Evolutionary conservation across 2,888 invertebrate genomes (phyloP).

Genomic region (Lathronympha strigana): DNA sequence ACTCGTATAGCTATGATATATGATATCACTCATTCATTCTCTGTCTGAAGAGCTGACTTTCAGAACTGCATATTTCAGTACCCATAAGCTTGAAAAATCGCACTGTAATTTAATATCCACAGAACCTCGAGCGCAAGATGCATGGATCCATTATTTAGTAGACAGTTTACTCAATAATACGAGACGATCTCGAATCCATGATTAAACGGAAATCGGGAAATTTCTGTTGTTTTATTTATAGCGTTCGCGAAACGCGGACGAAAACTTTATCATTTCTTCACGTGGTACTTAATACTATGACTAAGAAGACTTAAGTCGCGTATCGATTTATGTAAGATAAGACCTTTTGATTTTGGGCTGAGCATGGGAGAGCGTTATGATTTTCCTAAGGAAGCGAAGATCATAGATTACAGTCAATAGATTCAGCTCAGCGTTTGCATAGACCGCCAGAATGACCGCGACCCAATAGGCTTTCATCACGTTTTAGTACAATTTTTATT

Average conservation of each 20-base stretch:
- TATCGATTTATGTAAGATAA: not conserved
- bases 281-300: no score
- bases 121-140: not conserved
- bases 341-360: not conserved
- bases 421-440: not conserved
- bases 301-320: not conserved
- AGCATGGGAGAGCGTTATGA: constrained; percentile 2
- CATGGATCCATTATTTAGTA: constrained; percentile 9
- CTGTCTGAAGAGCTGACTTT: not conserved
- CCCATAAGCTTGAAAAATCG: not conserved
- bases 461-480: no score
- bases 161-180: constrained; percentile 9
- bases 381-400: constrained; percentile 9
- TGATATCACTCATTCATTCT: no score
- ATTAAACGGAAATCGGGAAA: constrained; percentile 34
- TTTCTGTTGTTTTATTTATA: constrained; percentile 29
- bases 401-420: not conserved
- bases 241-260: constrained; percentile 1
- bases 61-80: not conserved
- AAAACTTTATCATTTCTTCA: constrained; percentile 22
- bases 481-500: no score
- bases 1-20: no score
- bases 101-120: constrained; percentile 9
- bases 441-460: no score
- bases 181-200: not conserved